A percentile compares a stretch with the other conserved stretches of the same genome.
Conservation (phyloP, 2,888 invertebrate species). For the Patella pellucida region DNA sequence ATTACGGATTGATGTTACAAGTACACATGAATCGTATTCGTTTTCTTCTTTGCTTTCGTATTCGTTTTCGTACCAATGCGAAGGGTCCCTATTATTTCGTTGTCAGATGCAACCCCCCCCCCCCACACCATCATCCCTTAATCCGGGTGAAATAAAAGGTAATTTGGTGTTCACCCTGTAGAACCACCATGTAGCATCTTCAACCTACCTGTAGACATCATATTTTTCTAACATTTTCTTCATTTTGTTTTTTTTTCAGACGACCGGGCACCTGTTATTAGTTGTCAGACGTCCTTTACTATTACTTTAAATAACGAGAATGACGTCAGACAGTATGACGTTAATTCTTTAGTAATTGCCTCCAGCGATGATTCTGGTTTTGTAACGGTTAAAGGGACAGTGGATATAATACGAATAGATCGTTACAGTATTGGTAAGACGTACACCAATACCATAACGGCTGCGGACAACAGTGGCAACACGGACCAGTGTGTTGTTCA, state of each 20-base stretch:
- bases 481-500: constrained; percentile 44
- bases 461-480: constrained; percentile 43
- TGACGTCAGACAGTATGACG: constrained; percentile 18
- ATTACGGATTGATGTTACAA: no score
- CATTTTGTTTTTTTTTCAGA: constrained; percentile 18
- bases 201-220: no score
- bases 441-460: constrained; percentile 41
- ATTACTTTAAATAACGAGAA: constrained; percentile 11
- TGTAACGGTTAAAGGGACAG: constrained; percentile 20
- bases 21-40: no score
- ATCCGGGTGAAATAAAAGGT: no score
- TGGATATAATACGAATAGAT: constrained; percentile 15
- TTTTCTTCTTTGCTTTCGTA: no score
- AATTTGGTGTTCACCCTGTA: no score
- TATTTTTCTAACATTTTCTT: no score
- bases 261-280: constrained; percentile 24
- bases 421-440: constrained; percentile 36
- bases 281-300: constrained; percentile 24
- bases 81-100: no score
- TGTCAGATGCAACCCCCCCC: no score
- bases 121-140: no score
- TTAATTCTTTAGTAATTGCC: constrained; percentile 16
- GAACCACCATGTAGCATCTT: no score
- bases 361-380: constrained; percentile 25
- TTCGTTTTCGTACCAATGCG: no score